These are phyloP conservation scores for Mallotus villosus DNA, from an alignment of 2,797 vertebrate species.

Conservation along the genomic window DNA sequence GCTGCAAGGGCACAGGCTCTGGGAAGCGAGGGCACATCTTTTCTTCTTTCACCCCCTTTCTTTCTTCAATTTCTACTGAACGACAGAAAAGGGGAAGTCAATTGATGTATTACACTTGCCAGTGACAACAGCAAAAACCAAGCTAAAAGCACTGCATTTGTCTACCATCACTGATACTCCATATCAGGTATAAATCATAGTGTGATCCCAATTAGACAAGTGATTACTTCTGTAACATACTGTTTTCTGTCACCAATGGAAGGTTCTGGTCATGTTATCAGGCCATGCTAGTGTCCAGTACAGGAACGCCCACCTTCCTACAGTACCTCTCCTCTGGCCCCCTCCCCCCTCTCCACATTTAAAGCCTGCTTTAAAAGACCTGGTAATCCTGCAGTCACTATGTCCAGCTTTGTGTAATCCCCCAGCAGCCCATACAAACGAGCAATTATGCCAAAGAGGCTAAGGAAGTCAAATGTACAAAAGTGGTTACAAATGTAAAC, in stretches of 20 bases:
- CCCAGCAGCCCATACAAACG: constrained; percentile 42
- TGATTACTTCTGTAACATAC: neutral
- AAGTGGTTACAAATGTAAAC: constrained; percentile 13
- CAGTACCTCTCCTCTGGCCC: no score
- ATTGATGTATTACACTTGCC: neutral
- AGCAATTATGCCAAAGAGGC: constrained; percentile 56
- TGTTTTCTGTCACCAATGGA: constrained; percentile 2
- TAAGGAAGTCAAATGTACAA: constrained; percentile 32
- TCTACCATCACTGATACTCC: neutral
- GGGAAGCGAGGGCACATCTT: constrained; percentile 88
- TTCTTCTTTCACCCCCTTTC: constrained; percentile 34
- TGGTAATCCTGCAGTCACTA: constrained; percentile 54
- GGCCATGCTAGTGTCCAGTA: neutral
- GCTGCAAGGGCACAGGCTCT: constrained; percentile 81
- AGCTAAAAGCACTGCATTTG: neutral
- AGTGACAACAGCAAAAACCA: neutral
- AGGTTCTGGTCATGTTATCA: constrained; percentile 1
- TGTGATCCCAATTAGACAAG: neutral
- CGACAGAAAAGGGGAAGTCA: neutral
- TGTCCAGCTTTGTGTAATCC: constrained; percentile 64
- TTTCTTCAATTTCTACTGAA: constrained; percentile 38
- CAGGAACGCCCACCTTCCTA: neutral
- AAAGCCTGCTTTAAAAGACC: constrained; percentile 46
- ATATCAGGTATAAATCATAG: no score
- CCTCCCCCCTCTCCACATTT: constrained; percentile 36